These are phyloP conservation scores for Sinhomidia bicolor DNA, from an alignment of 2,888 invertebrate species.

Conservation along the genomic window DNA sequence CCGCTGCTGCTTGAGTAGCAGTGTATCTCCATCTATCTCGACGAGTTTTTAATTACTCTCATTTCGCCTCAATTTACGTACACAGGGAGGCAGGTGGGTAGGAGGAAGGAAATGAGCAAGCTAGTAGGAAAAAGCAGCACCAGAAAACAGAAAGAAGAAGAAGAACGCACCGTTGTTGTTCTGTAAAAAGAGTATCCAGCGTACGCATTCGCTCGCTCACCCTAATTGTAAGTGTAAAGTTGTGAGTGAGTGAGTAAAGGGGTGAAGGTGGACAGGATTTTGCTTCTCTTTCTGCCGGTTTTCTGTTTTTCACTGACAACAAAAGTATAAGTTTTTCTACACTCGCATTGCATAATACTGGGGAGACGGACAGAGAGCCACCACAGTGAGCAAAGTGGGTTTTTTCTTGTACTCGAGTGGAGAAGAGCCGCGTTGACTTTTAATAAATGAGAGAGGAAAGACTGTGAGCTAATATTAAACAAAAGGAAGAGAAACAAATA, in stretches of 20 bases:
- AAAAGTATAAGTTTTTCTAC: too few relatives aligned
- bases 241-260: conserved; percentile 17
- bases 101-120: background rate
- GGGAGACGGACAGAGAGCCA: background rate
- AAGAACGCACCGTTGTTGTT: too few relatives aligned
- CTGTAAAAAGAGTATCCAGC: background rate
- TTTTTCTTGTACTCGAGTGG: too few relatives aligned
- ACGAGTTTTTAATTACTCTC: conserved; percentile 68
- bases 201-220: background rate
- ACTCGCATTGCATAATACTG: background rate
- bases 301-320: background rate
- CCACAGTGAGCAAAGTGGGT: too few relatives aligned
- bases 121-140: background rate
- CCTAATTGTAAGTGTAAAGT: too few relatives aligned
- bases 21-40: conserved; percentile 42
- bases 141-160: background rate
- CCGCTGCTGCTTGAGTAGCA: too few relatives aligned
- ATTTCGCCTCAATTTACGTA: conserved; percentile 31
- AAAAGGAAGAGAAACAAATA: conserved; percentile 5
- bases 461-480: background rate
- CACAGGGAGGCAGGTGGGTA: background rate
- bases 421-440: too few relatives aligned
- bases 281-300: background rate
- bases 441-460: too few relatives aligned
- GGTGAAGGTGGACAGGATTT: conserved; percentile 57